phyloP scores from a whole-genome alignment of 1,140 invertebrate genomes.

The Atopsyche davidsoni region DNA sequence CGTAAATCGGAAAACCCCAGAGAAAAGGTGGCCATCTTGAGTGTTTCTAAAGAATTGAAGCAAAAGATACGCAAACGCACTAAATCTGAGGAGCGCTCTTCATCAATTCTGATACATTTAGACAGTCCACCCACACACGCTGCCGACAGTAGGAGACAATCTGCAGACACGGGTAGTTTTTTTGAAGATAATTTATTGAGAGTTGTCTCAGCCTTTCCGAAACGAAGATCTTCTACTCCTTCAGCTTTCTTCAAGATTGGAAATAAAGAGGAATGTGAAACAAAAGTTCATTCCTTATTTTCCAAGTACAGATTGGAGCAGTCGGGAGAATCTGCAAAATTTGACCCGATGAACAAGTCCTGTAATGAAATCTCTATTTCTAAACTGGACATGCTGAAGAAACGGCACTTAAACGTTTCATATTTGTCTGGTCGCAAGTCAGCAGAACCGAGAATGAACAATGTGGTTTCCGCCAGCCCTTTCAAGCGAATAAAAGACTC shows the following conservation, averaged over 20 bases:
- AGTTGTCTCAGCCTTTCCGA: slow-evolving; percentile 33
- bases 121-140: neutral
- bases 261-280: slow-evolving; percentile 7
- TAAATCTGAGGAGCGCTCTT: neutral
- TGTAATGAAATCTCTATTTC: slow-evolving; percentile 12
- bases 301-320: slow-evolving; percentile 7
- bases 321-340: neutral
- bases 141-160: neutral
- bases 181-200: slow-evolving; percentile 36
- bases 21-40: slow-evolving; percentile 7
- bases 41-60: neutral
- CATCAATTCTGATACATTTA: neutral
- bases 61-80: neutral
- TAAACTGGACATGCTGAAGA: neutral
- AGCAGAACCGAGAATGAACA: slow-evolving; percentile 24
- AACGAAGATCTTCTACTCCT: slow-evolving; percentile 39
- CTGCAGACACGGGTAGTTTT: slow-evolving; percentile 16
- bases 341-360: neutral
- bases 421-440: slow-evolving; percentile 22
- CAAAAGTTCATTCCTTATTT: slow-evolving; percentile 4
- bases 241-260: slow-evolving; percentile 28
- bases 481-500: no score
- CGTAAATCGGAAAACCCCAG: slow-evolving; percentile 13
- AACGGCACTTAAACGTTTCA: neutral
- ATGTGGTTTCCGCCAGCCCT: no score